Base-by-base conservation (phyloP, 2,888 invertebrate genomes). In the Eilema caniola region DNA sequence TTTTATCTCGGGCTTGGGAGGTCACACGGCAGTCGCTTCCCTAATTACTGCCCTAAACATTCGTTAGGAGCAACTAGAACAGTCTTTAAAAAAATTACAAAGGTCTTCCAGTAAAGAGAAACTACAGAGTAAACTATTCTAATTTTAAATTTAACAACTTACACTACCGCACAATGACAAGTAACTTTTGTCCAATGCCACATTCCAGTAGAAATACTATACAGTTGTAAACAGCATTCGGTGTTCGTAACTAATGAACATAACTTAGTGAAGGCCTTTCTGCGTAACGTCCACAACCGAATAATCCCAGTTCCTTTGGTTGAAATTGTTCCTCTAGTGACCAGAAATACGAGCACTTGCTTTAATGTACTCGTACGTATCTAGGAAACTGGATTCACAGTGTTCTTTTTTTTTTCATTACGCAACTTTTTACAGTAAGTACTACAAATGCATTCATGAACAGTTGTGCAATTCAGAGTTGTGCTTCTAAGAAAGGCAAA, bases 281-380 rank as follows among this genome's bases (percentile, higher is more conserved):
- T 64, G 66, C 24, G 63, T 64, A 47, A 53, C 7, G 53, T 53
- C n/a, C n/a, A 53, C 16, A 61, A 74, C 63, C 74, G 70, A 70
- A 66, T 77, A 76, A 76, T 78, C 78, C 76, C 73, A 73, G 73
- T 74, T 74, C 70, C 66, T 76, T 78, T 69, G 73, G 57, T 70
- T 72, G 74, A 72, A 76, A 80, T 72, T 75, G 71, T 70, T 74
- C 53, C 72, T 70, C 69, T 62, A 70, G 70, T 65, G 72, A 53
- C 70, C 66, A 63, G 67, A 76, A 76, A 80, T 82, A 76, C 69
- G 66, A 75, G 64, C 53, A 62, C n/a, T 53, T 53, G n/a, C 2
- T n/a, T 28, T 53, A 10, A 53, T n/a, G 8, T n/a, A 37, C 1
- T 1, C n/a, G n/a, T 37, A 53, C 10, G n/a, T 53, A n/a, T 53